Base-by-base conservation (phyloP, 2,113 vertebrate genomes). In the Ictidomys tridecemlineatus region DNA sequence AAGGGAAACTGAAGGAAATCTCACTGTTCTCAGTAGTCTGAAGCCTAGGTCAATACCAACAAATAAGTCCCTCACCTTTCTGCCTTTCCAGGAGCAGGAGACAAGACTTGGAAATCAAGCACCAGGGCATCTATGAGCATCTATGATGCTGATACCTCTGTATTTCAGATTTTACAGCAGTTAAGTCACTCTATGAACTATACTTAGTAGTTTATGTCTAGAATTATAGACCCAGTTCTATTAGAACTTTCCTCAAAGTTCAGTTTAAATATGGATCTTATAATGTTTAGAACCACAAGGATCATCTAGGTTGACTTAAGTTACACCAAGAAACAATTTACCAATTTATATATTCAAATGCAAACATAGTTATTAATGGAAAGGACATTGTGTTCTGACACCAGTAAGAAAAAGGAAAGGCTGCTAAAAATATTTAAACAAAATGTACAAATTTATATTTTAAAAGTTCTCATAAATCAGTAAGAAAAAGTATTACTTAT, bases 401-500 rank as follows among this genome's bases (percentile, higher is more conserved):
- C 37, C 30, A 76, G 26, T 93, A 93, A 87, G 48, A 83, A 79
- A 96, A 93, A 53, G 48, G 13, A 96, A 93, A 77, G 42, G 22
- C 10, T 94, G 61, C 48, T 89, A 70, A 95, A 92, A 92, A 85
- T 92, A 82, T 48, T 89, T 45, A 14, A 94, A 89, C 32, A 51
- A 91, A 92, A 85, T 69, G 6, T 69, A 73, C n/a, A 93, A 83
- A 94, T 90, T 85, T 86, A 83, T 83, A 92, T 34, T 85, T 45
- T 37, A 87, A 95, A 78, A 93, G 32, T 96, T 92, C 70, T 90
- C 83, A 56, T 5, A 93, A 83, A 76, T 89, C 86, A 91, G 24
- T 76, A 92, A 92, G 48, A 89, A 97, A 88, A 94, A 61, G 30
- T 53, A 95, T 83, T 86, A 94, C 74, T 96, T 77, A 89, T 20